Base-by-base conservation (phyloP, 2,888 invertebrate genomes). In the Dromius quadrimaculatus region DNA sequence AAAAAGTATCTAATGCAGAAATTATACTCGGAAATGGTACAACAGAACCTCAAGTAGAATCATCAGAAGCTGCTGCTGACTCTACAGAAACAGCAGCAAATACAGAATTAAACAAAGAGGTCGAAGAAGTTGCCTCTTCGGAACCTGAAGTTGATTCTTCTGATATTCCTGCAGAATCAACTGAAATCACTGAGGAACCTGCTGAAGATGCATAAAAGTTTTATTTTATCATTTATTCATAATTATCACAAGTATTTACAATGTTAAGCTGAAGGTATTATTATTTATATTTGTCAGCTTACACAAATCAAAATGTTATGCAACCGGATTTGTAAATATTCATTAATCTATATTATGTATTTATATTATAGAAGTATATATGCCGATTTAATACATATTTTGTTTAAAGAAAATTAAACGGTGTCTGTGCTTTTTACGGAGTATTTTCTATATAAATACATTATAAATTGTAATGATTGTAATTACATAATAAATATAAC, bases 1-100 rank as follows among this genome's bases (percentile, higher is more conserved):
- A 88, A 43, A 75, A 78, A 76, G 81, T 77, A 75, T 83, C 85
- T 71, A 84, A 82, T 74, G 84, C 84, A 65, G 85, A 85, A 75
- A 81, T 84, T 63, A 78, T 78, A 72, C 65, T 79, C 65, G 79
- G 76, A 69, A 81, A 79, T 74, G 80, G 79, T 22, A 78, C 81
- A 71, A 72, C 72, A 17, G 75, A 76, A 57, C 76, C 78, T 66
- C 79, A 59, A 9, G 74, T 71, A 62, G 71, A 73, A 50, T 71
- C 71, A 38, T 17, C 73, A 61, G 63, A 74, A 66, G 22, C 50
- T 71, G 77, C 72, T 11, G 59, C 63, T 41, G 64, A 69, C 45
- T 68, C 68, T 19, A 17, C 68, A 47, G 74, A 73, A 38, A 28
- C 66, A 11, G 66, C 72, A 28, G 69, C 73, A 71, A 79, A 81